Evolutionary conservation across 30 jellyfish, hydroid and myxozoan species (phyloP).

Genomic region (Mastigias papua): DNA sequence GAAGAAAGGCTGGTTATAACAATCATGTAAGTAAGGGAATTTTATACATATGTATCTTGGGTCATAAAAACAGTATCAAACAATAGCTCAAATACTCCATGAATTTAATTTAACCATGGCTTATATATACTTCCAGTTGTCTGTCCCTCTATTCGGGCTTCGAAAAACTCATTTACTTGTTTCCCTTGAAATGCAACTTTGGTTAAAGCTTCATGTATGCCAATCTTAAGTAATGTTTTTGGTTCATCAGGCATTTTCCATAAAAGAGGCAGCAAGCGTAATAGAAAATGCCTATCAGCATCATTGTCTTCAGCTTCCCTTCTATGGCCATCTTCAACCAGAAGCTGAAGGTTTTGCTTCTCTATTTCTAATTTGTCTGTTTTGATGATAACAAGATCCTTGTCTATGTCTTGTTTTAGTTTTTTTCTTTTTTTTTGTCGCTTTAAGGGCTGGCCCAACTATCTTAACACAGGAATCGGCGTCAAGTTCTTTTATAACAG

Average conservation of each 20-base stretch:
- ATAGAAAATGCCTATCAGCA: too few relatives aligned
- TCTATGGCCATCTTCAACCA: too few relatives aligned
- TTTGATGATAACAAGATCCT: conserved; percentile 2
- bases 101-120: not conserved
- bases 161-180: not conserved
- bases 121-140: not conserved
- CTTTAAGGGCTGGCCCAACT: not conserved
- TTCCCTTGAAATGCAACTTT: not conserved
- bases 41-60: not conserved
- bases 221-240: not conserved
- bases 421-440: not conserved
- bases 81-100: not conserved
- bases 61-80: not conserved
- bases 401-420: not conserved
- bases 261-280: too few relatives aligned
- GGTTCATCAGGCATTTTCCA: not conserved
- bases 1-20: conserved; percentile 18
- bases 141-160: not conserved
- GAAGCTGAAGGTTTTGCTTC: too few relatives aligned
- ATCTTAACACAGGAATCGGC: not conserved
- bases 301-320: too few relatives aligned
- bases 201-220: not conserved
- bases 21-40: not conserved
- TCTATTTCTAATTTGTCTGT: conserved; percentile 24
- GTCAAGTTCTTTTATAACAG: not conserved